Conservation (phyloP, 2,888 invertebrate species). For the Nemapogon koenigi region DNA sequence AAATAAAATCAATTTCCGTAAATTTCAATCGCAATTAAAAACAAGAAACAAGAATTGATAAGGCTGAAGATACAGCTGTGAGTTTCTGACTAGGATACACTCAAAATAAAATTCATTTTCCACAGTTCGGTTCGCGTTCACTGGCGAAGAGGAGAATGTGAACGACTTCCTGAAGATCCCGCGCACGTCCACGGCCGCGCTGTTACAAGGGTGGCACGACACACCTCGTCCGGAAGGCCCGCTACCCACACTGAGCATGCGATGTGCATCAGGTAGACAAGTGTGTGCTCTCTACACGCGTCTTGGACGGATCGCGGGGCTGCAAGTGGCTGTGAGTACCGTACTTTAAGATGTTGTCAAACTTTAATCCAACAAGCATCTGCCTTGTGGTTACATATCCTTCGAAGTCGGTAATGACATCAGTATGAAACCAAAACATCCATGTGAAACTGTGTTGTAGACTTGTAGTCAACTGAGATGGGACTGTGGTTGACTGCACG, state of each 20-base stretch:
- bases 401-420: too few relatives aligned
- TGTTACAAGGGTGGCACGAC: constrained; percentile 21
- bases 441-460: too few relatives aligned
- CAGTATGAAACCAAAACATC: too few relatives aligned
- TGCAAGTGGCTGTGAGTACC: too few relatives aligned
- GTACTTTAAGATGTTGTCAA: too few relatives aligned
- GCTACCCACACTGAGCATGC: constrained; percentile 24
- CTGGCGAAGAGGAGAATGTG: constrained; percentile 7
- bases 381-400: too few relatives aligned
- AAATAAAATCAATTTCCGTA: neutral
- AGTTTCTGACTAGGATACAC: constrained; percentile 14
- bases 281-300: constrained; percentile 31
- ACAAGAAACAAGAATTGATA: constrained; percentile 15
- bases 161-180: constrained; percentile 27
- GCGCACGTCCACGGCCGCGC: constrained; percentile 20
- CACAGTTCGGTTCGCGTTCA: constrained; percentile 6
- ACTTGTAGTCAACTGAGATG: too few relatives aligned
- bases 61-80: constrained; percentile 17
- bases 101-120: constrained; percentile 19
- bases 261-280: constrained; percentile 25
- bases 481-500: too few relatives aligned
- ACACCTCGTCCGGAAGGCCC: constrained; percentile 20
- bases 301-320: constrained; percentile 26
- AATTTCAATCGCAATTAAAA: constrained; percentile 14
- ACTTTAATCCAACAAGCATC: too few relatives aligned